Percentiles rank a stretch among this genome's conserved stretches.
Conservation (phyloP, 2,888 invertebrate species). For the Drosophila mettleri region DNA sequence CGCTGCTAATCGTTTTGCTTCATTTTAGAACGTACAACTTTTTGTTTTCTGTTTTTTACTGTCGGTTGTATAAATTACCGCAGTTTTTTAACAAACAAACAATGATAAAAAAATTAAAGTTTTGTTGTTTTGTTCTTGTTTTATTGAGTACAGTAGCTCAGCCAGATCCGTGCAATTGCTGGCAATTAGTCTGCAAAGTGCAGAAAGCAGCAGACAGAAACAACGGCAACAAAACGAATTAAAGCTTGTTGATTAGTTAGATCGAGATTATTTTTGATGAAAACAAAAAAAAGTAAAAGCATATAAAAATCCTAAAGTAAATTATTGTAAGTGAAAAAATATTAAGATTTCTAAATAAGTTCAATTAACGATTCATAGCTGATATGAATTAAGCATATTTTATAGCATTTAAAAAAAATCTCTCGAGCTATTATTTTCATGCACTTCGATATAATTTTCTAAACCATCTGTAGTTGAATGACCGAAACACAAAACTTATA, state of each 20-base stretch:
- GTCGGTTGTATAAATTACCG: slow-evolving; percentile 76
- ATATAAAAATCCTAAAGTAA: neutral
- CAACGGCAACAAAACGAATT: slow-evolving; percentile 11
- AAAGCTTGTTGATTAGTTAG: slow-evolving; percentile 8
- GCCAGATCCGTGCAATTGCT: slow-evolving; percentile 41
- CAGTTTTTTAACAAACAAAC: slow-evolving; percentile 78
- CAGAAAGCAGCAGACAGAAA: neutral
- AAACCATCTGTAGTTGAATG: slow-evolving; percentile 3
- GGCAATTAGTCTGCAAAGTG: slow-evolving; percentile 73
- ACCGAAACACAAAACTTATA: slow-evolving; percentile 36
- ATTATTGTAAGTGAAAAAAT: neutral
- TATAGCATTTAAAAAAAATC: neutral
- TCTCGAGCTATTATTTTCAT: neutral
- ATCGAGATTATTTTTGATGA: neutral
- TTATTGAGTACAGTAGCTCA: slow-evolving; percentile 12
- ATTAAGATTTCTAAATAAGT: too few species aligned
- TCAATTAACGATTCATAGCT: too few species aligned
- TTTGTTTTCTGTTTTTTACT: slow-evolving; percentile 55
- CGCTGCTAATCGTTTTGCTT: slow-evolving; percentile 55
- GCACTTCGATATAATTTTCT: slow-evolving; percentile 1
- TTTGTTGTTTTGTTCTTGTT: slow-evolving; percentile 47
- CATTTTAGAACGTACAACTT: slow-evolving; percentile 58
- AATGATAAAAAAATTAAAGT: slow-evolving; percentile 78
- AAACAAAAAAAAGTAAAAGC: neutral
- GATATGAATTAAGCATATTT: too few species aligned